These are phyloP conservation scores for Echinometra lucunter DNA, from an alignment of 53 echinoderm and acorn worm species.

Conservation along the genomic window DNA sequence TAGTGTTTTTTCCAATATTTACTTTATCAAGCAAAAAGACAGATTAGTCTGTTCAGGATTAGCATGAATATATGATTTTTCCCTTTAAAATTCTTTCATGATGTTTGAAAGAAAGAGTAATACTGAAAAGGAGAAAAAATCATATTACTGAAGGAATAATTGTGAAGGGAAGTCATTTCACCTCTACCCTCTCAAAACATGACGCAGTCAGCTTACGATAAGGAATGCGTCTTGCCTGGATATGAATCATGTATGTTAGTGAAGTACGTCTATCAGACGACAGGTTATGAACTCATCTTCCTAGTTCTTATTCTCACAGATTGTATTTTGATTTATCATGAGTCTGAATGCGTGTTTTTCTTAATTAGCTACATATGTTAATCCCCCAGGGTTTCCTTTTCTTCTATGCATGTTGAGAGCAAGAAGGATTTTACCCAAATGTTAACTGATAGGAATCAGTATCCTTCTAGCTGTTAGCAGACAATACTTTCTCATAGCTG, in stretches of 20 bases:
- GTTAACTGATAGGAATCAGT: too few relatives aligned
- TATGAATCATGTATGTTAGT: constrained; percentile 22
- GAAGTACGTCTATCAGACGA: background rate
- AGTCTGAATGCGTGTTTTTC: background rate
- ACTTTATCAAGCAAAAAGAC: background rate
- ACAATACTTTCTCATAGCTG: background rate
- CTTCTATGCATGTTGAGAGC: background rate
- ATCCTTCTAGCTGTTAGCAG: too few relatives aligned
- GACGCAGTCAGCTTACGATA: constrained; percentile 11
- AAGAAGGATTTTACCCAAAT: too few relatives aligned
- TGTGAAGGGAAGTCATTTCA: background rate
- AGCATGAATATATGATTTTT: background rate
- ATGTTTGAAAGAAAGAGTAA: background rate
- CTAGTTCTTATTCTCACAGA: background rate
- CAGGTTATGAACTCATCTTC: constrained; percentile 62
- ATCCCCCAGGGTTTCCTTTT: background rate
- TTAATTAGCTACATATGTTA: constrained; percentile 34
- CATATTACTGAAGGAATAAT: background rate
- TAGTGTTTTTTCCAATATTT: background rate
- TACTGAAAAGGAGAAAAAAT: background rate
- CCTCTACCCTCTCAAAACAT: constrained; percentile 34
- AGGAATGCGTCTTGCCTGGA: constrained; percentile 30
- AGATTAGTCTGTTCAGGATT: background rate
- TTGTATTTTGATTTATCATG: constrained; percentile 9
- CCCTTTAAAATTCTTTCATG: background rate